A percentile compares a stretch with the other conserved stretches of the same genome.
Conservation (phyloP, 2,797 vertebrate species). For the Florisuga fusca region DNA sequence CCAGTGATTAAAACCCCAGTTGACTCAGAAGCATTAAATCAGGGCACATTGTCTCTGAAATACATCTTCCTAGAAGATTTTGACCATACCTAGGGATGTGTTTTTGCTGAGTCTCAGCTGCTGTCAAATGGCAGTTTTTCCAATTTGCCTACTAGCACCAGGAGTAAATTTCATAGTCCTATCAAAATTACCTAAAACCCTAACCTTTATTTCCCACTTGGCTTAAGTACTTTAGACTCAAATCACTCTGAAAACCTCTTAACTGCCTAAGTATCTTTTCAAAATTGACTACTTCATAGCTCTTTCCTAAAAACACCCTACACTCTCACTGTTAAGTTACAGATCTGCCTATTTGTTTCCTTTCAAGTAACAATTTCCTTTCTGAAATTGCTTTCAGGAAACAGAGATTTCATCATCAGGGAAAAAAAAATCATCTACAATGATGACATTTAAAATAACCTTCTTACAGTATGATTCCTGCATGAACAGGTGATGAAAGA, state of each 20-base stretch:
- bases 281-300: background rate
- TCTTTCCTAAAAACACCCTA: background rate
- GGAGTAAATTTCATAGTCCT: background rate
- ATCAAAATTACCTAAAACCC: background rate
- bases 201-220: background rate
- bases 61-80: background rate
- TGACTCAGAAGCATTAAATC: constrained; percentile 1
- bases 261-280: background rate
- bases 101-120: background rate
- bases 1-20: background rate
- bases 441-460: background rate
- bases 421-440: background rate
- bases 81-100: background rate
- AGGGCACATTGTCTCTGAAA: background rate
- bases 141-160: background rate
- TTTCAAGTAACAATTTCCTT: background rate
- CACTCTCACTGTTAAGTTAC: background rate
- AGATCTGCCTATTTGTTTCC: background rate
- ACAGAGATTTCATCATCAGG: background rate
- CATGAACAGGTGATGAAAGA: background rate
- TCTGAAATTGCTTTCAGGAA: background rate
- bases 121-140: background rate
- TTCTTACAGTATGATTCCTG: background rate
- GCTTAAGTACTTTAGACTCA: background rate
- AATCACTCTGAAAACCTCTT: background rate